Conservation (phyloP, 30 jellyfish, hydroid and myxozoan species). For the Chironex yamaguchii region DNA sequence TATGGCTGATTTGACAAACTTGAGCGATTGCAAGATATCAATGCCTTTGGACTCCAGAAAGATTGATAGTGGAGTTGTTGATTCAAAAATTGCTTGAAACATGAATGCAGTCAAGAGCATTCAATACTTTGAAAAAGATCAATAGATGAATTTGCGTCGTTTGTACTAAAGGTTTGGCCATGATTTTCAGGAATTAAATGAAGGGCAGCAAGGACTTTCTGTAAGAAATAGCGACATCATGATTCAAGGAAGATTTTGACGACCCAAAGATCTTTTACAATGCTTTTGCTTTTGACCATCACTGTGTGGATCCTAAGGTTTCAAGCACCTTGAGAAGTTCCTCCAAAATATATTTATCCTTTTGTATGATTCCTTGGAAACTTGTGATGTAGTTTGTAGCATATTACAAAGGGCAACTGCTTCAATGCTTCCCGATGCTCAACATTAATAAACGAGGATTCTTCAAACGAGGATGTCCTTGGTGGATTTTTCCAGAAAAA, state of each 20-base stretch:
- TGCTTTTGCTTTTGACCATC: slow-evolving; percentile 37
- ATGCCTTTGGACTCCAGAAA: too few relatives aligned
- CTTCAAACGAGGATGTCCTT: too few relatives aligned
- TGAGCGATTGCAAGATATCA: too few relatives aligned
- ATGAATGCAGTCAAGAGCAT: slow-evolving; percentile 17
- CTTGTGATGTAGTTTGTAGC: slow-evolving; percentile 13
- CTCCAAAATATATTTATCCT: background rate
- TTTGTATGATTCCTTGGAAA: slow-evolving; percentile 25
- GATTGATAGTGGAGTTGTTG: background rate
- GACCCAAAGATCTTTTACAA: slow-evolving; percentile 32
- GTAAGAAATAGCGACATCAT: background rate
- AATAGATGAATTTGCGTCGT: background rate
- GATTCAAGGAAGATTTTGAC: background rate
- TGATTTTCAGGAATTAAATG: slow-evolving; percentile 4
- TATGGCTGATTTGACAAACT: too few relatives aligned
- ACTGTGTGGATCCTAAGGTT: slow-evolving; percentile 9
- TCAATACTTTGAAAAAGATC: slow-evolving; percentile 13
- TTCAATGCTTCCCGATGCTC: slow-evolving; percentile 20
- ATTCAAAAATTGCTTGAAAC: background rate
- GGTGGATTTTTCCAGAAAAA: background rate
- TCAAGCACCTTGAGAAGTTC: background rate
- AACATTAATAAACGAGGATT: too few relatives aligned
- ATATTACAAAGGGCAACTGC: background rate
- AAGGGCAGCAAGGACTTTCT: slow-evolving; percentile 42
- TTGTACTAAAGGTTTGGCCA: slow-evolving; percentile 20